Evolutionary conservation across 2,113 vertebrate species (phyloP).

Genomic region (Lasiurus cinereus): DNA sequence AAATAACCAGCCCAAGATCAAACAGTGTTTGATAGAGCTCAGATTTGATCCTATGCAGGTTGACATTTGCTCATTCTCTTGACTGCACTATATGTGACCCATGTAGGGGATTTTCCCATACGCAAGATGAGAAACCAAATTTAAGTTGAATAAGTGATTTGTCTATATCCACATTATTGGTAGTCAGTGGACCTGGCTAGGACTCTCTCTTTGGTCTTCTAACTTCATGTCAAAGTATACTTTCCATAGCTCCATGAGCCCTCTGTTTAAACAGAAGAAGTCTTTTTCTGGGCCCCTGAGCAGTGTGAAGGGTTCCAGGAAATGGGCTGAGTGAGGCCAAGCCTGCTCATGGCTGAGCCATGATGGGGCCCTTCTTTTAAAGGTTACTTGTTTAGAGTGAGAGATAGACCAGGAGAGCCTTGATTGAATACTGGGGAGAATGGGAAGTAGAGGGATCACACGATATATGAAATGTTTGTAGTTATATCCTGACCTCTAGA

Average conservation of each 20-base stretch:
- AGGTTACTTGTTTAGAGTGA: background rate
- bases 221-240: background rate
- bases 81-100: background rate
- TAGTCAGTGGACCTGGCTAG: background rate
- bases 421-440: background rate
- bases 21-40: background rate
- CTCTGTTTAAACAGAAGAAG: background rate
- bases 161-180: background rate
- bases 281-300: background rate
- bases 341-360: background rate
- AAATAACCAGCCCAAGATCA: background rate
- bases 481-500: background rate
- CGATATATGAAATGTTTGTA: background rate
- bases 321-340: background rate
- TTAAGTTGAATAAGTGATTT: background rate
- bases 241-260: background rate
- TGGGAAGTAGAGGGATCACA: background rate
- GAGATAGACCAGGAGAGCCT: background rate
- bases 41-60: background rate
- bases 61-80: background rate
- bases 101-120: background rate
- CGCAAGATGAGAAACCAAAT: background rate
- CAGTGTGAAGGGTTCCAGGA: background rate
- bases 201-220: background rate
- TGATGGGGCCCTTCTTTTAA: background rate